Conservation (phyloP, 2,888 invertebrate species). For the Craniophora ligustri region DNA sequence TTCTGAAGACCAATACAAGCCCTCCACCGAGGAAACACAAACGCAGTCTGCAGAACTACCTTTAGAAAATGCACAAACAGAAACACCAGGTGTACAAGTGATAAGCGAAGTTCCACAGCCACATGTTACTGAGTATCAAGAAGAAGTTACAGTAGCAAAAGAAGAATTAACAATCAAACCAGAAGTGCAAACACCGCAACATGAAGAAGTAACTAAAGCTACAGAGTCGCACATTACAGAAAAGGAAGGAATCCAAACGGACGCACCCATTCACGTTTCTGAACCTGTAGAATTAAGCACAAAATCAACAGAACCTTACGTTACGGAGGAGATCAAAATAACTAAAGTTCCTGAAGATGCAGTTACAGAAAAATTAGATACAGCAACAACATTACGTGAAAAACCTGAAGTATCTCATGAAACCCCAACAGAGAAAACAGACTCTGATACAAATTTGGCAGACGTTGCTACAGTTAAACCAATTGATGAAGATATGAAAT, state of each 20-base stretch:
- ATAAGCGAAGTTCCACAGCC: constrained; percentile 42
- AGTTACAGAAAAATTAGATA: constrained; percentile 33
- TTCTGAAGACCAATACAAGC: constrained; percentile 3
- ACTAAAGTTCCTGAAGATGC: constrained; percentile 16
- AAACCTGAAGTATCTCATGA: constrained; percentile 7
- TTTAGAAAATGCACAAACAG: constrained; percentile 31
- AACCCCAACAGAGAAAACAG: constrained; percentile 7
- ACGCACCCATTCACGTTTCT: constrained; percentile 15
- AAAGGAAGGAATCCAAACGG: constrained; percentile 19
- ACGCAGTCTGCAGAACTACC: constrained; percentile 32
- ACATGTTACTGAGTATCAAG: constrained; percentile 34
- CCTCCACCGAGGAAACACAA: constrained; percentile 19
- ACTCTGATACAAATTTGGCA: constrained; percentile 8
- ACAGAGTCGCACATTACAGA: constrained; percentile 18
- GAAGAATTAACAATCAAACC: constrained; percentile 29
- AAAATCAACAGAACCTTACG: constrained; percentile 8
- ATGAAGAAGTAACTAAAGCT: constrained; percentile 27
- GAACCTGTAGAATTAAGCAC: constrained; percentile 19
- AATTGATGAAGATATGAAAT: constrained; percentile 23
- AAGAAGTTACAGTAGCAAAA: constrained; percentile 18
- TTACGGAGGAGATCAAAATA: constrained; percentile 13
- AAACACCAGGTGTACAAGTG: constrained; percentile 16
- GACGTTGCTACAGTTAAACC: constrained; percentile 10
- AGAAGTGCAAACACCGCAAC: constrained; percentile 28
- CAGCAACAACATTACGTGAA: constrained; percentile 21